Conservation (phyloP, 2,797 vertebrate genomes). For the Acanthopagrus latus region DNA sequence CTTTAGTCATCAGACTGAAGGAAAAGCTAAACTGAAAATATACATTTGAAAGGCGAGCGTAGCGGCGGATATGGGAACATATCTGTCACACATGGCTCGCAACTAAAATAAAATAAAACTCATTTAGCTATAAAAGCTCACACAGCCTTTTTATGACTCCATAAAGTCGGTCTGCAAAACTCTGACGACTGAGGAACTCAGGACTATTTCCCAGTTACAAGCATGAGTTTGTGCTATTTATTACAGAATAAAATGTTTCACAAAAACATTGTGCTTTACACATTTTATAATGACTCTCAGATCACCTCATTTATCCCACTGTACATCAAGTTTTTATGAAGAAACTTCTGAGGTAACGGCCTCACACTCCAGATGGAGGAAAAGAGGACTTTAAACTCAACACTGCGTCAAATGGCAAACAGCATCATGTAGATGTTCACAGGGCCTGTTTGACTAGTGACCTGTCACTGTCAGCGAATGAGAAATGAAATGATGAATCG, state of each 20-base stretch:
- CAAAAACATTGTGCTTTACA: slow-evolving; percentile 3
- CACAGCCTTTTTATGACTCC: slow-evolving; percentile 43
- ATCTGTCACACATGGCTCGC: slow-evolving; percentile 39
- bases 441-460: not conserved
- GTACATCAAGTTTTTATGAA: not conserved
- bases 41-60: slow-evolving; percentile 22
- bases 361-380: not conserved
- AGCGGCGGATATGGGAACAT: slow-evolving; percentile 31
- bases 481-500: not conserved
- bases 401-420: not conserved
- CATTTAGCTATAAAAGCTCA: slow-evolving; percentile 51
- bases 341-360: slow-evolving; percentile 14
- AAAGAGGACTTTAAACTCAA: not conserved
- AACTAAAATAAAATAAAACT: slow-evolving; percentile 53
- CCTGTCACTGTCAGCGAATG: not conserved
- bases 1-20: slow-evolving; percentile 16
- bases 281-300: not conserved
- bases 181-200: slow-evolving; percentile 23
- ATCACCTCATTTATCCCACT: slow-evolving; percentile 4
- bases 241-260: slow-evolving; percentile 5
- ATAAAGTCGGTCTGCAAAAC: slow-evolving; percentile 42
- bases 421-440: not conserved
- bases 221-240: slow-evolving; percentile 12
- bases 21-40: slow-evolving; percentile 25
- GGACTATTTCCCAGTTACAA: slow-evolving; percentile 9